Conservation (phyloP, 2,888 invertebrate species). For the Papilio elwesi region DNA sequence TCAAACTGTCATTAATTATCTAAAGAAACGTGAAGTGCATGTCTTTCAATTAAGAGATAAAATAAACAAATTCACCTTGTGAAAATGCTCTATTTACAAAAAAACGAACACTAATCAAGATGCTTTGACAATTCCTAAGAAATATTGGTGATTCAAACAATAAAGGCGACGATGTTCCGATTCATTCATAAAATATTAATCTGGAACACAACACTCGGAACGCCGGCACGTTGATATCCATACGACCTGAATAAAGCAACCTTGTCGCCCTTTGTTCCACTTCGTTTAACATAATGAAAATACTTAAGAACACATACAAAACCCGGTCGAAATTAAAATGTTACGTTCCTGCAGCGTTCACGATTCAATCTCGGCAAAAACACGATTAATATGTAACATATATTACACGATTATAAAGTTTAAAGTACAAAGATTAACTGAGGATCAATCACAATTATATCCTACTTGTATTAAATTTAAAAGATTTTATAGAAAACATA, state of each 20-base stretch:
- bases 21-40: no score
- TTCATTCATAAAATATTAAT: conserved; percentile 64
- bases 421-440: no score
- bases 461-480: no score
- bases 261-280: conserved; percentile 67
- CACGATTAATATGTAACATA: conserved; percentile 6
- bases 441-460: no score
- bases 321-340: conserved; percentile 34
- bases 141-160: neutral
- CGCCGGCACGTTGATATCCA: conserved; percentile 56
- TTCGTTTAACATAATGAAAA: conserved; percentile 60
- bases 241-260: conserved; percentile 68
- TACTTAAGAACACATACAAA: conserved; percentile 26
- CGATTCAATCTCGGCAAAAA: conserved; percentile 22
- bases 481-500: no score
- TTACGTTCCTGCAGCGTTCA: neutral
- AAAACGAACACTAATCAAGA: neutral
- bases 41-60: no score
- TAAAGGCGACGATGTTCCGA: conserved; percentile 37
- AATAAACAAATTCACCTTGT: no score
- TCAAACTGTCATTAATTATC: no score
- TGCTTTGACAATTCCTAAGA: neutral
- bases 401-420: neutral
- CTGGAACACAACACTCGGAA: conserved; percentile 64
- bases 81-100: no score